Conservation (phyloP, 2,797 vertebrate species). For the Threskiornis aethiopicus region DNA sequence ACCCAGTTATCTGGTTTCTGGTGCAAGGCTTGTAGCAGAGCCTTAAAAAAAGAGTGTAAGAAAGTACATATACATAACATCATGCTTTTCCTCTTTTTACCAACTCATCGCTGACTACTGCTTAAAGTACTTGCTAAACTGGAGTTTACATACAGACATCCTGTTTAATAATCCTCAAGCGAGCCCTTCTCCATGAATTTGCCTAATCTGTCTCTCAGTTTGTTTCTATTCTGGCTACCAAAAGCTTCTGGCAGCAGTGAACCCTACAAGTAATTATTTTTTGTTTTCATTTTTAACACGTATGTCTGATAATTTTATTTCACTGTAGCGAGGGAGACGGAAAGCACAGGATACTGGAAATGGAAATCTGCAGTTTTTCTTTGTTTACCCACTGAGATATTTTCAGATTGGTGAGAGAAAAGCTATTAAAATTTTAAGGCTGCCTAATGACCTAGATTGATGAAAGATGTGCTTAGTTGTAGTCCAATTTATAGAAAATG, state of each 20-base stretch:
- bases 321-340: not conserved
- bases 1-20: not conserved
- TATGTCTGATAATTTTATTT: not conserved
- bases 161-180: not conserved
- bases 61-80: not conserved
- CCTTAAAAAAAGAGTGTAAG: not conserved
- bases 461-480: conserved; percentile 28
- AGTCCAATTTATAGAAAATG: conserved; percentile 39
- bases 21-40: not conserved
- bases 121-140: not conserved
- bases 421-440: not conserved
- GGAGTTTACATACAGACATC: not conserved
- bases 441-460: not conserved
- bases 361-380: not conserved
- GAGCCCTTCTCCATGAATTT: not conserved
- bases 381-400: not conserved
- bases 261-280: not conserved
- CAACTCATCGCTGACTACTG: not conserved
- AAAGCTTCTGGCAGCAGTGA: not conserved
- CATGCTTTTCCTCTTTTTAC: not conserved
- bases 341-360: not conserved
- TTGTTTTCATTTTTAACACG: not conserved
- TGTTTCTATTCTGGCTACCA: not conserved
- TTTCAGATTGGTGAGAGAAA: not conserved
- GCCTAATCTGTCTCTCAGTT: not conserved